Evolutionary conservation across 1,140 invertebrate genomes (phyloP).

Genomic region (Drosophila ogumai): DNA sequence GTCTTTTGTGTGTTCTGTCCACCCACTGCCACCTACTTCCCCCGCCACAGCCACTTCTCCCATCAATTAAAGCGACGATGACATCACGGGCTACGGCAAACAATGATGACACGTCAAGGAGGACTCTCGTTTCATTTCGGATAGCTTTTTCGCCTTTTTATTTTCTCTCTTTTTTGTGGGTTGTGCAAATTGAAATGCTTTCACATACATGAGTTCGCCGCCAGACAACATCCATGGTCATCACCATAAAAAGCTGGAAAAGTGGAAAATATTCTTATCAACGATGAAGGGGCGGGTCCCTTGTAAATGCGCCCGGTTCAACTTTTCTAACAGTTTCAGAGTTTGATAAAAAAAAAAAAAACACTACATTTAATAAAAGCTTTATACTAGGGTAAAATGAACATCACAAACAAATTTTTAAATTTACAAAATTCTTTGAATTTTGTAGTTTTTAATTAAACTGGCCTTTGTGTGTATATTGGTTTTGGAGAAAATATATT

Average conservation of each 20-base stretch:
- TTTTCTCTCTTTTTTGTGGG: constrained; percentile 11
- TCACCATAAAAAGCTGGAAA: constrained; percentile 45
- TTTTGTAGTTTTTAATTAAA: not conserved
- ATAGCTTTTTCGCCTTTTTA: constrained; percentile 7
- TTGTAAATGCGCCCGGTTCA: constrained; percentile 7
- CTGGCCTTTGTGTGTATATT: not conserved
- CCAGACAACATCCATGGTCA: constrained; percentile 41
- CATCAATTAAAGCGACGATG: constrained; percentile 42
- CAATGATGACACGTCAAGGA: constrained; percentile 50
- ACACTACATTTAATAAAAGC: not conserved
- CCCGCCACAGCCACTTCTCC: constrained; percentile 4
- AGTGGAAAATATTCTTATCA: constrained; percentile 45
- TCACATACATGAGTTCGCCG: constrained; percentile 35
- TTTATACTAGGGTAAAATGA: not conserved
- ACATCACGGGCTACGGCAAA: constrained; percentile 36
- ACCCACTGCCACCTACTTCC: not conserved
- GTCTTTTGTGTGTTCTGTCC: constrained; percentile 30
- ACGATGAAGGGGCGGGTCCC: constrained; percentile 11
- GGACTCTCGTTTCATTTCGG: constrained; percentile 26
- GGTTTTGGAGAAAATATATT: no score
- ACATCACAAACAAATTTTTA: not conserved
- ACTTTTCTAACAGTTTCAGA: constrained; percentile 13
- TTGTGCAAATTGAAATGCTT: constrained; percentile 53
- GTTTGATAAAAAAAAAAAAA: not conserved
- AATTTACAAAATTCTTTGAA: not conserved